Evolutionary conservation across 2,888 invertebrate genomes (phyloP).

Genomic region (Sesamia inferens): DNA sequence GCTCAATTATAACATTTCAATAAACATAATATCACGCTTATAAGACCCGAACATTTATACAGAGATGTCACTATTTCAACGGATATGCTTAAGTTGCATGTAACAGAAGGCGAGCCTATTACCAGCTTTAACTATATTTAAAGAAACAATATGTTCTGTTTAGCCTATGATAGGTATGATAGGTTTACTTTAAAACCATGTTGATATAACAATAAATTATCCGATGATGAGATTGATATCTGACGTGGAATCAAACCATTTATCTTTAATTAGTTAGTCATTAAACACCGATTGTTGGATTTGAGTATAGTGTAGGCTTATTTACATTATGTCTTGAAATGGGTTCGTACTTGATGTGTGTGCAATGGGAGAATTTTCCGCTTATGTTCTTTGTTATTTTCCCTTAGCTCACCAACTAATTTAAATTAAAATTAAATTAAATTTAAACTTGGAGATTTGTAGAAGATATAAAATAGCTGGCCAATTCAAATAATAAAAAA

Average conservation of each 20-base stretch:
- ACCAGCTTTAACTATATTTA: not conserved
- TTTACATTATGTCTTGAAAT: not conserved
- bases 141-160: not conserved
- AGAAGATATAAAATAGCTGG: not conserved
- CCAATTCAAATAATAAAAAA: too few relatives aligned
- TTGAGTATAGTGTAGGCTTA: conserved; percentile 11
- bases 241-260: conserved; percentile 11
- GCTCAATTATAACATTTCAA: not conserved
- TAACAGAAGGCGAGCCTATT: not conserved
- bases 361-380: not conserved
- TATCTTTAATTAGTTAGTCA: conserved; percentile 45
- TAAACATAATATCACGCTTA: not conserved
- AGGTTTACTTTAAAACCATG: not conserved
- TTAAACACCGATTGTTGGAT: conserved; percentile 31
- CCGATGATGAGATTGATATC: conserved; percentile 8
- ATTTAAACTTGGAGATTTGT: not conserved
- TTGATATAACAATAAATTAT: conserved; percentile 4
- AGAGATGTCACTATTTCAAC: not conserved
- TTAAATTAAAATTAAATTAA: too few relatives aligned
- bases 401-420: not conserved
- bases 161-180: not conserved
- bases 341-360: not conserved
- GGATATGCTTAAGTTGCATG: not conserved
- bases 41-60: not conserved
- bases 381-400: not conserved